Conservation (phyloP, 2,797 vertebrate species). For the Hydrocynus forskahlii region DNA sequence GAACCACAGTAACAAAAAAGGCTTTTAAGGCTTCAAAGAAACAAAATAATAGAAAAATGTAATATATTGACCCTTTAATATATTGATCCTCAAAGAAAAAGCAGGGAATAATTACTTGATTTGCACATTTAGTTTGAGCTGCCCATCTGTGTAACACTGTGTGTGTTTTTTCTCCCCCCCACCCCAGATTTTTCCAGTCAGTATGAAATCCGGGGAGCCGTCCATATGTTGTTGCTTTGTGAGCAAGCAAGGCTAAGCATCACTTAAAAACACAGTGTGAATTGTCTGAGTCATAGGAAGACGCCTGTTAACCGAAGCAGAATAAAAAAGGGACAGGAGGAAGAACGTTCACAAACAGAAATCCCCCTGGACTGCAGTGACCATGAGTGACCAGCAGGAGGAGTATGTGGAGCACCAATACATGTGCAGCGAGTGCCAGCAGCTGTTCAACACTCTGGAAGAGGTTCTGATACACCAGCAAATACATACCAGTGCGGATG, state of each 20-base stretch:
- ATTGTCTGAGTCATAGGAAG: background rate
- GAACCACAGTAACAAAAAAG: no score
- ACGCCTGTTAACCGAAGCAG: background rate
- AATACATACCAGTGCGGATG: constrained; percentile 80
- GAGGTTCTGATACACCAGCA: constrained; percentile 92
- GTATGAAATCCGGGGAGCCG: background rate
- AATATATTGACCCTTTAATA: no score
- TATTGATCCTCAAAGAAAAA: no score
- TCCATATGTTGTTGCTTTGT: background rate
- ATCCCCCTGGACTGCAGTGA: constrained; percentile 8
- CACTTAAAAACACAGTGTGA: background rate
- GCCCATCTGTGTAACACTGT: background rate
- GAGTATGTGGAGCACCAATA: constrained; percentile 90
- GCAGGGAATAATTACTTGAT: no score
- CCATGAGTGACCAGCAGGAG: constrained; percentile 81
- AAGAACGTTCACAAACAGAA: constrained; percentile 1
- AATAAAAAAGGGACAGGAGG: background rate
- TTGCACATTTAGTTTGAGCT: no score
- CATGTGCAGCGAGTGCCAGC: constrained; percentile 92
- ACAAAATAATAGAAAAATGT: no score
- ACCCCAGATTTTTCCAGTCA: background rate
- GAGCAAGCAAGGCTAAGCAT: background rate
- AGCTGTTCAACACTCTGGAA: constrained; percentile 87
- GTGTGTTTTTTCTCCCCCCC: background rate
- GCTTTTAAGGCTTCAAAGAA: no score